phyloP scores from a whole-genome alignment of 2,113 vertebrate genomes.

The Lepidothrix coronata region DNA sequence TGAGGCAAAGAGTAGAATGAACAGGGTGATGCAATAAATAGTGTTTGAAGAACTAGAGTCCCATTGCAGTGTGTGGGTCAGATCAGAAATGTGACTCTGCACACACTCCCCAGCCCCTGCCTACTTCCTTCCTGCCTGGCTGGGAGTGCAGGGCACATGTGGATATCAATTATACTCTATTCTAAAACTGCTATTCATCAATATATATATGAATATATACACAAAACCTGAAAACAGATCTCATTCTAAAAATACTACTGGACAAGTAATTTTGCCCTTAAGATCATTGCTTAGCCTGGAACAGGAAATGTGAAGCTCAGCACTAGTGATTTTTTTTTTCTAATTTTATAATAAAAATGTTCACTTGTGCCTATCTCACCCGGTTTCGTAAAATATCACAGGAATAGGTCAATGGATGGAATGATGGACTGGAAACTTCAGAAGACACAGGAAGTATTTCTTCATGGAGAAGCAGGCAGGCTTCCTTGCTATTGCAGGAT shows the following conservation, averaged over 20 bases:
- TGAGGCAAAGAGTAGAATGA: neutral
- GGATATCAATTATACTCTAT: neutral
- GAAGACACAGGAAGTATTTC: neutral
- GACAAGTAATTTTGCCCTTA: neutral
- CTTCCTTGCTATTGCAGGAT: neutral
- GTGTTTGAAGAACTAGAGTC: neutral
- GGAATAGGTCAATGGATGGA: neutral
- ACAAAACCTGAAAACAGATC: neutral
- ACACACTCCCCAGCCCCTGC: neutral
- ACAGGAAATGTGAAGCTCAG: neutral
- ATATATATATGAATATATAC: neutral
- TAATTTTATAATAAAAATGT: neutral
- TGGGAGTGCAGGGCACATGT: rapidly evolving
- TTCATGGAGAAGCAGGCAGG: neutral
- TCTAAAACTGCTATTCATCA: neutral
- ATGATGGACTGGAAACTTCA: neutral
- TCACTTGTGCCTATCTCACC: neutral
- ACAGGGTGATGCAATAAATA: neutral
- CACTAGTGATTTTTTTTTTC: neutral
- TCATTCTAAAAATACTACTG: neutral
- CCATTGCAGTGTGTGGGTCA: neutral
- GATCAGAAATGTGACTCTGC: neutral
- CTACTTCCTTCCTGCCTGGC: neutral
- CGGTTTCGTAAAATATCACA: neutral
- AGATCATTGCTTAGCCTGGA: neutral